Evolutionary conservation across 2,113 vertebrate species (phyloP), one percentile per base, ranked within the genome.

Genomic region (Edolisoma coerulescens): DNA sequence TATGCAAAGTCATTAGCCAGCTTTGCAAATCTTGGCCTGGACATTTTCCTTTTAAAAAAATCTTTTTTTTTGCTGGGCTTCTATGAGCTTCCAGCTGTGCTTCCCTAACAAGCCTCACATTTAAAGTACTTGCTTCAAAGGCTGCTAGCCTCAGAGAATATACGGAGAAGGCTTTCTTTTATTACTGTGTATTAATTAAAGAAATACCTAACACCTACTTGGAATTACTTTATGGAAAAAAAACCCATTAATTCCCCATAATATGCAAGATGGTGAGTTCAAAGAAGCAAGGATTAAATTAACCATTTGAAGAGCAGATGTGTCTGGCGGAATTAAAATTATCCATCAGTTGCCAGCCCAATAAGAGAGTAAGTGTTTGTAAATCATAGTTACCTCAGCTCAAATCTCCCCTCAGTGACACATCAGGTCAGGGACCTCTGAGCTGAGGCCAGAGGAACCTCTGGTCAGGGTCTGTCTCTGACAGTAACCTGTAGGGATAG

Each of bases 161-260:
- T 76, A 57, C 79, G 79, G 60, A 78, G 70, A 84, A 74, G 42
- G 4, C 24, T 87, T 89, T 91, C 60, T 79, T 87, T 91, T 91
- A 79, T 95, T 91, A 83, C 54, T 84, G 54, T 70, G 20, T 84
- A 88, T 94, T 90, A 95, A 92, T 92, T 95, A 96, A 94, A 97
- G 54, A 76, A 85, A 69, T 59, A 22, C 30, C 17, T 59, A 85
- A 82, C 47, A 84, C 35, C 63, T 77, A n/a, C 35, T 74, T 86
- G 67, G 33, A 86, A 93, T 90, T 93, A 39, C 54, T 80, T 53
- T 83, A 50, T 65, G 74, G 7, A 3, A 11, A n/a, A 67, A 70
- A 56, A 59, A 49, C 10, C n/a, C n/a, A 60, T 15, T 33, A 64
- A 12, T 78, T 89, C 50, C 60, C 16, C n/a, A 63, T 80, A 80